phyloP scores from a whole-genome alignment of 1,140 invertebrate genomes.

The Dolichoris vasculosae region DNA sequence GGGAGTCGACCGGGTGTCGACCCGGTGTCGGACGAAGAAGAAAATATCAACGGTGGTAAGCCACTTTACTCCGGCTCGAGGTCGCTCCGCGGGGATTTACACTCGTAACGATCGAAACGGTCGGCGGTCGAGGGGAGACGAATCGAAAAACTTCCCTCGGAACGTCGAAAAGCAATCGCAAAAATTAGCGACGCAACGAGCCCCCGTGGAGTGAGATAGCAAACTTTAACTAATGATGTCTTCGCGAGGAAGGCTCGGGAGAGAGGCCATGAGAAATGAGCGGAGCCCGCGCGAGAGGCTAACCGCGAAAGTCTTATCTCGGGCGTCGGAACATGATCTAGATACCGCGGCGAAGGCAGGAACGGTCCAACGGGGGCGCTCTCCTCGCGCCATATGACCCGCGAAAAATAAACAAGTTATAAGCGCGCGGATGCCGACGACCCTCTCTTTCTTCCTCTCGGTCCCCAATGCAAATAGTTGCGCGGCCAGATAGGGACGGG shows the following conservation, averaged over 20 bases:
- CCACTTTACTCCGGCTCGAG: constrained; percentile 19
- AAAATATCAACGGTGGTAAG: constrained; percentile 24
- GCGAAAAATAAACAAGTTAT: constrained; percentile 60
- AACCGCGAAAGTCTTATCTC: constrained; percentile 45
- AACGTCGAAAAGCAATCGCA: constrained; percentile 5
- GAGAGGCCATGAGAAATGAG: constrained; percentile 44
- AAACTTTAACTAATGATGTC: constrained; percentile 49
- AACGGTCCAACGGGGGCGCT: neutral
- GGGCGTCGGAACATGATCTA: constrained; percentile 57
- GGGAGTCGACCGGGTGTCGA: constrained; percentile 12
- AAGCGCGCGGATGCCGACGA: constrained; percentile 36
- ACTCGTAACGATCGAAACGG: constrained; percentile 20
- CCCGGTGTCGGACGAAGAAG: constrained; percentile 15
- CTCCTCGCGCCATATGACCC: constrained; percentile 24
- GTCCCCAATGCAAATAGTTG: constrained; percentile 65
- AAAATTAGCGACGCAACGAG: neutral
- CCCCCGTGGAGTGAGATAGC: constrained; percentile 43
- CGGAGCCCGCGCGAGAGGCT: constrained; percentile 7
- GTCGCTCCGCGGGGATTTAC: constrained; percentile 17
- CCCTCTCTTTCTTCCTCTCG: neutral
- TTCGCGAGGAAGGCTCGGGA: constrained; percentile 39
- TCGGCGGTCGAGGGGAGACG: neutral
- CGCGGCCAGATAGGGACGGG: constrained; percentile 55
- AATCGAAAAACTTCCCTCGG: no score
- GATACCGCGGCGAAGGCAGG: constrained; percentile 52